Percentiles rank a stretch among this genome's conserved stretches.
phyloP scores from a whole-genome alignment of 2,888 invertebrate genomes.

The Ennomos erosarius region DNA sequence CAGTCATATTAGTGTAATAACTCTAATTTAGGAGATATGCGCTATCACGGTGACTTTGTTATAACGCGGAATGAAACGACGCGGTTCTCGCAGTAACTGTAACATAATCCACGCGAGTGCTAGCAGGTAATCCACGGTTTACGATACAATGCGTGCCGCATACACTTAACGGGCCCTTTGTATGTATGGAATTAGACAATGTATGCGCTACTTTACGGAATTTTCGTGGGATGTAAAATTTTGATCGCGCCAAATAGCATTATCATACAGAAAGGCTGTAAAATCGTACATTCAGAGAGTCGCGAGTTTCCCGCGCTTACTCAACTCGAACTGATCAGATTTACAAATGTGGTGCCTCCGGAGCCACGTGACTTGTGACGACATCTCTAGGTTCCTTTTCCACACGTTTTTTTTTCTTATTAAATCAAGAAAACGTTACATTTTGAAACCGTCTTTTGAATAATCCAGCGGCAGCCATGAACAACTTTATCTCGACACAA shows the following conservation, averaged over 20 bases:
- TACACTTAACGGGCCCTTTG: slow-evolving; percentile 9
- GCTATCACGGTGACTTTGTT: slow-evolving; percentile 11
- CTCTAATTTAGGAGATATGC: slow-evolving; percentile 14
- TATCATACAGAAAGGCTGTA: slow-evolving; percentile 35
- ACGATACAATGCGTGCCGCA: slow-evolving; percentile 29
- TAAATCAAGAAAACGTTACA: no score
- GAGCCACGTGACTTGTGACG: no score
- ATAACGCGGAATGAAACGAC: slow-evolving; percentile 13
- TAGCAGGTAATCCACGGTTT: slow-evolving; percentile 28
- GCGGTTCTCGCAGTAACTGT: slow-evolving; percentile 10
- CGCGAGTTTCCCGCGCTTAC: not conserved
- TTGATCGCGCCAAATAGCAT: slow-evolving; percentile 38
- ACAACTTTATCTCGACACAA: no score
- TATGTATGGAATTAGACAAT: slow-evolving; percentile 17
- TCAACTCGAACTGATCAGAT: slow-evolving; percentile 16
- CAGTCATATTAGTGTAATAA: slow-evolving; percentile 19
- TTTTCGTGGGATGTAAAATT: slow-evolving; percentile 31
- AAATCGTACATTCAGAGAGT: slow-evolving; percentile 14
- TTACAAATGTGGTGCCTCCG: slow-evolving; percentile 18
- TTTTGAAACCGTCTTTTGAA: no score
- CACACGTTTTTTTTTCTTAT: no score
- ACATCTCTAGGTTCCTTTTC: no score
- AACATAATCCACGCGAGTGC: slow-evolving; percentile 11
- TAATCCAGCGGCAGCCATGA: no score
- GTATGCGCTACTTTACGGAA: slow-evolving; percentile 27